Conservation (phyloP, 2,113 vertebrate genomes). For the Meriones unguiculatus region DNA sequence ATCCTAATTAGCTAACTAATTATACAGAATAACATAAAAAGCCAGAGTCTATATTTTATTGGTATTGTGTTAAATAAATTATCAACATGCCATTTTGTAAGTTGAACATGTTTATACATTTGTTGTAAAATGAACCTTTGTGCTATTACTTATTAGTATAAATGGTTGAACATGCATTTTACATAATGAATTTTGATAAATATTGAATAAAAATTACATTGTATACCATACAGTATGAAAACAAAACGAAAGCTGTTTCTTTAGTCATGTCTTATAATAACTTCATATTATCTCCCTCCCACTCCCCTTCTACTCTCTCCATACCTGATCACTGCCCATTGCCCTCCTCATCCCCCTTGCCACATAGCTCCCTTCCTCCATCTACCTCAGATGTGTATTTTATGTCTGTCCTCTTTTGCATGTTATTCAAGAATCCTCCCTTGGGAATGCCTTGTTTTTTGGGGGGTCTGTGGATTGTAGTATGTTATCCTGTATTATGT, state of each 20-base stretch:
- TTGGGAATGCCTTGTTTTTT: no score
- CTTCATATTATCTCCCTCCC: no score
- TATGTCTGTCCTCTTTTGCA: no score
- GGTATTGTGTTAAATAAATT: conserved; percentile 42
- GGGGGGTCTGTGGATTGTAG: no score
- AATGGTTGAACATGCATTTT: not conserved
- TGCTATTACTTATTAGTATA: not conserved
- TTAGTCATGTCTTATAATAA: not conserved
- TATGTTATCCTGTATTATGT: no score
- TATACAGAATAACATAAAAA: conserved; percentile 5
- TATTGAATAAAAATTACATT: not conserved
- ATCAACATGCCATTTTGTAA: conserved; percentile 45
- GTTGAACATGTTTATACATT: not conserved
- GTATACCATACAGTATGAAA: not conserved
- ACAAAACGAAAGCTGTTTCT: not conserved
- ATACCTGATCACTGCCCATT: no score
- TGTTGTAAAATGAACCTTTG: conserved; percentile 22
- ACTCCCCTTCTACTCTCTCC: no score
- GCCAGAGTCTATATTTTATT: not conserved
- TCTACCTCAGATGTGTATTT: no score
- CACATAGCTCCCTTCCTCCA: no score
- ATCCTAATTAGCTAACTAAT: not conserved
- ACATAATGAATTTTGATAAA: conserved; percentile 28
- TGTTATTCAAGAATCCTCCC: no score
- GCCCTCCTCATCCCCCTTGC: no score